phyloP scores from a whole-genome alignment of 1,140 invertebrate genomes.

The Eciton burchellii region DNA sequence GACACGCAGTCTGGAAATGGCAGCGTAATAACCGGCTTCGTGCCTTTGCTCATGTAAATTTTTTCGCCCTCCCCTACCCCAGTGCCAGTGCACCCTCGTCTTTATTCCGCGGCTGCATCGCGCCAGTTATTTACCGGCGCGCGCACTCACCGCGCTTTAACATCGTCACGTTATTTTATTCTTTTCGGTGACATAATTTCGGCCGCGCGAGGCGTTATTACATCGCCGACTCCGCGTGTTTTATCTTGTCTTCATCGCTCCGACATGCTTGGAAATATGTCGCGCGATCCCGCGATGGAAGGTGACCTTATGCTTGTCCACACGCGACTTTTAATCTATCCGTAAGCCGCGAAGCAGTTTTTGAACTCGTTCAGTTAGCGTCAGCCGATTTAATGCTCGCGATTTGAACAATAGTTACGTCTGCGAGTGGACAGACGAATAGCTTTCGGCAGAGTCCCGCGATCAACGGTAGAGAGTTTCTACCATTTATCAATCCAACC shows the following conservation, averaged over 20 bases:
- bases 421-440: background rate
- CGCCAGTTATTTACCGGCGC: slow-evolving; percentile 17
- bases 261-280: background rate
- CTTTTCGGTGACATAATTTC: slow-evolving; percentile 20
- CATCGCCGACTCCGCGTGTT: background rate
- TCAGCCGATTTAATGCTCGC: background rate
- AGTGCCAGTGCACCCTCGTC: slow-evolving; percentile 4
- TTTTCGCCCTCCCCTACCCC: slow-evolving; percentile 6
- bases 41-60: slow-evolving; percentile 44
- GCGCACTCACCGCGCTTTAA: background rate
- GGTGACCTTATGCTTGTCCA: background rate
- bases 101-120: slow-evolving; percentile 38
- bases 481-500: background rate
- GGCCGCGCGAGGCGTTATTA: background rate
- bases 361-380: background rate
- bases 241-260: slow-evolving; percentile 8
- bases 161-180: background rate
- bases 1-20: slow-evolving; percentile 38
- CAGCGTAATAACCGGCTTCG: slow-evolving; percentile 41
- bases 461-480: background rate
- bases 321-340: background rate
- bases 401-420: background rate
- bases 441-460: background rate
- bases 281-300: background rate
- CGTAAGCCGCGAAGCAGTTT: slow-evolving; percentile 4